Evolutionary conservation across 2,113 vertebrate species (phyloP).

Genomic region (Platysternon megacephalum): DNA sequence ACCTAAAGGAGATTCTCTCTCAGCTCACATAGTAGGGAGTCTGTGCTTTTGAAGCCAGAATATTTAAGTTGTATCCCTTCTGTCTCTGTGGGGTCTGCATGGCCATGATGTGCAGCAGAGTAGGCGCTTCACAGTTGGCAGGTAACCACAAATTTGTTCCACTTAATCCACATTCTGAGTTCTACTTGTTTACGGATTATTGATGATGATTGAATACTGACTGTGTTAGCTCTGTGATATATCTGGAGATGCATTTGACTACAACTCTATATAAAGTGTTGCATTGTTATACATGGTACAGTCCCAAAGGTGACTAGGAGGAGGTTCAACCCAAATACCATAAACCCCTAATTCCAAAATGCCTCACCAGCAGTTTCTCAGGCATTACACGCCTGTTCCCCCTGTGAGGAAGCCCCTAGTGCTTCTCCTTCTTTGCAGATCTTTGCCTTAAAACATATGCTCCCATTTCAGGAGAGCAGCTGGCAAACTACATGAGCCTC

Average conservation of each 20-base stretch:
- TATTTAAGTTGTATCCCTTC: neutral
- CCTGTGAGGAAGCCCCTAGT: slow-evolving; percentile 3
- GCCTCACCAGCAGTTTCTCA: neutral
- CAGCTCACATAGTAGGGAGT: neutral
- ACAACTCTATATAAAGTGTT: slow-evolving; percentile 10
- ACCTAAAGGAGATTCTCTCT: neutral
- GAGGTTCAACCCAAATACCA: neutral
- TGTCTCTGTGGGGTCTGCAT: neutral
- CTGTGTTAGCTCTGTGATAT: slow-evolving; percentile 17
- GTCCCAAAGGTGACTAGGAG: neutral
- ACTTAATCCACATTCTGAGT: neutral
- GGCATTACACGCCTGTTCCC: neutral
- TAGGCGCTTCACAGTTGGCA: neutral
- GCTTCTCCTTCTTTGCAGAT: neutral
- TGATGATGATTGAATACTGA: slow-evolving; percentile 13
- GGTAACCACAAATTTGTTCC: neutral
- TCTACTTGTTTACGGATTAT: slow-evolving; percentile 22
- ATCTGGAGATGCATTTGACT: slow-evolving; percentile 14
- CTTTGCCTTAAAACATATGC: neutral
- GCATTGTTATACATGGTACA: neutral
- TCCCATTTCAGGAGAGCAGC: neutral
- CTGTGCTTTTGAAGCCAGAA: slow-evolving; percentile 6
- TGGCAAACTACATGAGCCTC: neutral
- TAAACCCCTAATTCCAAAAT: neutral
- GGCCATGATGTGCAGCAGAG: neutral